A percentile compares a stretch with the other conserved stretches of the same genome.
phyloP scores from a whole-genome alignment of 2,888 invertebrate genomes.

The Aphodius granarius region DNA sequence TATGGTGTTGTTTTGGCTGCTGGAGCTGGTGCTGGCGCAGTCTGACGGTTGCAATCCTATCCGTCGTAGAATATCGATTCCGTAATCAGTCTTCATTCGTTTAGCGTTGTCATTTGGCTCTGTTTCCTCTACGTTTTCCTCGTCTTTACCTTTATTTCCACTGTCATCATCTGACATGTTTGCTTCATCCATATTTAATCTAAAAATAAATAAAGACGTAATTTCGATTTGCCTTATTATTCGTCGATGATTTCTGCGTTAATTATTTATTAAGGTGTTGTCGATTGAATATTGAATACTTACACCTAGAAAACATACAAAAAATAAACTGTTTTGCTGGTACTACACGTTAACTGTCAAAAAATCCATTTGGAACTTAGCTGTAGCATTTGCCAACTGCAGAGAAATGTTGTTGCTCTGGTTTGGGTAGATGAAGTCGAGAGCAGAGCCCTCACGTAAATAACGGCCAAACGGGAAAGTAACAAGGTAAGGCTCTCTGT shows the following conservation, averaged over 20 bases:
- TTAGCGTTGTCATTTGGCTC: conserved; percentile 37
- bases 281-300: conserved; percentile 6
- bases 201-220: conserved; percentile 41
- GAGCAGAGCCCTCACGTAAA: background rate
- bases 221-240: conserved; percentile 16
- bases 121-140: conserved; percentile 20
- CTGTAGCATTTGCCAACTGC: conserved; percentile 17
- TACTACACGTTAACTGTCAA: conserved; percentile 22
- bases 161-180: conserved; percentile 37
- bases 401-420: background rate
- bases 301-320: conserved; percentile 26
- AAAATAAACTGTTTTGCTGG: conserved; percentile 20
- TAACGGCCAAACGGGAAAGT: background rate
- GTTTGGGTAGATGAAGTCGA: background rate
- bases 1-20: background rate
- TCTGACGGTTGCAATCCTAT: background rate
- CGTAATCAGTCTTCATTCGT: conserved; percentile 42
- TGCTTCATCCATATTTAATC: conserved; percentile 42
- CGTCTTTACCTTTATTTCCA: conserved; percentile 20
- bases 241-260: background rate
- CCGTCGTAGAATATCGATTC: background rate
- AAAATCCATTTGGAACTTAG: conserved; percentile 13
- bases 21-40: background rate
- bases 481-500: background rate
- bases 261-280: background rate